Evolutionary conservation across 2,888 invertebrate species (phyloP).

Genomic region (Chaetogeoica ovagalla): DNA sequence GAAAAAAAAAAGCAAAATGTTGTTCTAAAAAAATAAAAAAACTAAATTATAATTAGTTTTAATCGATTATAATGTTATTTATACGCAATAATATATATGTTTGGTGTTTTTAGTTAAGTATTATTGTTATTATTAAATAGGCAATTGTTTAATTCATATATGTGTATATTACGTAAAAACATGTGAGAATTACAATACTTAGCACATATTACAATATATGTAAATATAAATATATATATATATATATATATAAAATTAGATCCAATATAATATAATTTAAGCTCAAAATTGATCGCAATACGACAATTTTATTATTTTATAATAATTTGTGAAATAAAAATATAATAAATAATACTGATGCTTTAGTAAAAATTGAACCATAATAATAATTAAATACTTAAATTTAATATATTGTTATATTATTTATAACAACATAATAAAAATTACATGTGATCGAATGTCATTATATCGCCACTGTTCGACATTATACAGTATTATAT

Average conservation of each 20-base stretch:
- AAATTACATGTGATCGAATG: background rate
- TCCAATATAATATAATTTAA: background rate
- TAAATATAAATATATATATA: background rate
- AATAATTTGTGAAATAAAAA: background rate
- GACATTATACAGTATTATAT: too few relatives aligned
- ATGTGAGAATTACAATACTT: too few relatives aligned
- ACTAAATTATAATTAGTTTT: conserved; percentile 7
- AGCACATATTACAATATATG: background rate
- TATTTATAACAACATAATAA: too few relatives aligned
- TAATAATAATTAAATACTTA: conserved; percentile 33
- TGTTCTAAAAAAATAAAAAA: background rate
- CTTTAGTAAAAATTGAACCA: conserved; percentile 3
- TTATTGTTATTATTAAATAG: conserved; percentile 20
- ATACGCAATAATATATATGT: background rate
- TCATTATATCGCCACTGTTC: background rate
- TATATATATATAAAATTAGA: conserved; percentile 11
- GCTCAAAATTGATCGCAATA: conserved; percentile 11
- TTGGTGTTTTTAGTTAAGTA: conserved; percentile 10
- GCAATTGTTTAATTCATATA: conserved; percentile 1
- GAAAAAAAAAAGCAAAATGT: background rate
- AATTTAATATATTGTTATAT: conserved; percentile 1
- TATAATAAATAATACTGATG: background rate
- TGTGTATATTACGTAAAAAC: too few relatives aligned
- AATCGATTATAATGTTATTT: conserved; percentile 16
- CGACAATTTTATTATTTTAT: conserved; percentile 18